A percentile compares a stretch with the other conserved stretches of the same genome.
Conservation (phyloP, 2,113 vertebrate genomes). For the Pao palembangensis region DNA sequence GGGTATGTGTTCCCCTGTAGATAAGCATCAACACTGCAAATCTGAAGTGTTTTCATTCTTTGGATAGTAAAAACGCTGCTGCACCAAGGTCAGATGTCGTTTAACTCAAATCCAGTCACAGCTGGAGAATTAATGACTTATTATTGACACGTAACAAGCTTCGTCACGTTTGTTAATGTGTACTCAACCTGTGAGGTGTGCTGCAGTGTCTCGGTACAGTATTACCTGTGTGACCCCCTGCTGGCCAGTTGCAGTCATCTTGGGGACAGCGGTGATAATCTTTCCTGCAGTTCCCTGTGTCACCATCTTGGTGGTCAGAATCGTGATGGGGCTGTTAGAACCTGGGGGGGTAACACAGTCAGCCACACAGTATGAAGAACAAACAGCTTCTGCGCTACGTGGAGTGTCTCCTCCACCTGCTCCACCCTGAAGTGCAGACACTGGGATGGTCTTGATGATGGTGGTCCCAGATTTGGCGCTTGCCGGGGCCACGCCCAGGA, state of each 20-base stretch:
- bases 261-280: conserved; percentile 83
- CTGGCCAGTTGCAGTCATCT: conserved; percentile 75
- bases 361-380: not conserved
- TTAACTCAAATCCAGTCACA: too few relatives aligned
- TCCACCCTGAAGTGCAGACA: conserved; percentile 83
- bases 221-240: conserved; percentile 84
- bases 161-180: too few relatives aligned
- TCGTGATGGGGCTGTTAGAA: conserved; percentile 80
- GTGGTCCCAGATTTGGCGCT: conserved; percentile 80
- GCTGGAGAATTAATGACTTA: too few relatives aligned
- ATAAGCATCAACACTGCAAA: too few relatives aligned
- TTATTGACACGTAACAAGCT: too few relatives aligned
- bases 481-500: conserved; percentile 77
- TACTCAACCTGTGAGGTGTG: not conserved
- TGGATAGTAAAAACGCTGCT: too few relatives aligned
- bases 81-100: too few relatives aligned
- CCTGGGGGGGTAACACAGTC: conserved; percentile 19
- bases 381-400: not conserved
- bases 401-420: conserved; percentile 63
- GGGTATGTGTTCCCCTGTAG: not conserved
- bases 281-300: conserved; percentile 80
- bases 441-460: conserved; percentile 86
- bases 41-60: too few relatives aligned
- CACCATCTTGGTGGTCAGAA: conserved; percentile 84
- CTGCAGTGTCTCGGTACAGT: not conserved